A percentile compares a stretch with the other conserved stretches of the same genome.
Evolutionary conservation across 2,797 vertebrate genomes (phyloP).

Genomic region (Rhabdomys pumilio): DNA sequence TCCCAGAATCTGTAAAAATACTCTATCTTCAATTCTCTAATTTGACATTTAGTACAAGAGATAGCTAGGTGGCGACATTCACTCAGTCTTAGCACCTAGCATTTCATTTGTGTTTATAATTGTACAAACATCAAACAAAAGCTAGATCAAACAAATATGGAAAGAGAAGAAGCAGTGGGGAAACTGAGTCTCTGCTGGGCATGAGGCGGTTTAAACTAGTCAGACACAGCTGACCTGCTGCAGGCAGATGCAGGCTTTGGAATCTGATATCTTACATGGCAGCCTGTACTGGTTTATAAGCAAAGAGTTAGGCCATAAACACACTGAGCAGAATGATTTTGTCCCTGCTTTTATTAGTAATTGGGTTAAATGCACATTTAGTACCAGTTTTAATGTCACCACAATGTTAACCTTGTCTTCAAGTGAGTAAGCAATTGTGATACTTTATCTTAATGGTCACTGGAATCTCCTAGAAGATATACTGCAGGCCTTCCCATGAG

Average conservation of each 20-base stretch:
- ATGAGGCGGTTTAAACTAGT: not conserved
- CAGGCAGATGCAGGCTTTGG: not conserved
- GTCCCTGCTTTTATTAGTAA: not conserved
- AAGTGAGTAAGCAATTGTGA: not conserved
- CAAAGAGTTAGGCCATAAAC: conserved; percentile 12
- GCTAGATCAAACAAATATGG: conserved; percentile 1
- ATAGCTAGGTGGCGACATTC: not conserved
- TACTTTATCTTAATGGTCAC: not conserved
- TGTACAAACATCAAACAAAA: conserved; percentile 24
- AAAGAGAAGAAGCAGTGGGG: not conserved
- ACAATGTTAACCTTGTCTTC: not conserved
- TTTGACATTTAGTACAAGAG: not conserved
- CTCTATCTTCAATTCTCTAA: not conserved
- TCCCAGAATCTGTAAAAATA: not conserved
- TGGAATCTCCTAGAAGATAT: not conserved
- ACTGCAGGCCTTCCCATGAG: not conserved
- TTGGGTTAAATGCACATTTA: not conserved
- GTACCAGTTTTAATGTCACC: not conserved
- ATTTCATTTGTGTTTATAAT: not conserved
- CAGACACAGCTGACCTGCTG: not conserved
- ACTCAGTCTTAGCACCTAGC: not conserved
- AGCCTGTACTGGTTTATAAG: not conserved
- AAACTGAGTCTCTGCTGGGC: not conserved
- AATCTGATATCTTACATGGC: not conserved
- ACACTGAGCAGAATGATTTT: not conserved